Base-by-base conservation (phyloP, 2,888 invertebrate species). In the Lepidochitona cinerea region DNA sequence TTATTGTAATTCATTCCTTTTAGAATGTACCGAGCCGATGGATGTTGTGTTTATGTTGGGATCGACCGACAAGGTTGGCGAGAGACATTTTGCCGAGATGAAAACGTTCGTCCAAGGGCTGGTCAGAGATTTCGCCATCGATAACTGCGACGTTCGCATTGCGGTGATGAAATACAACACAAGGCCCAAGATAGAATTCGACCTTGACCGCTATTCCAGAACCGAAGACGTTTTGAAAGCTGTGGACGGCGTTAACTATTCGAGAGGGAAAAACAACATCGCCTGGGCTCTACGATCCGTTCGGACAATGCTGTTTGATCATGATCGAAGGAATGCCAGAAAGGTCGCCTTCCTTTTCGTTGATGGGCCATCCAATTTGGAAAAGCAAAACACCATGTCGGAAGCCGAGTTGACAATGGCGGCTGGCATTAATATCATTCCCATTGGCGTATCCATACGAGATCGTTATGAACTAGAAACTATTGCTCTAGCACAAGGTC, bases 121-220 rank as follows among this genome's bases (percentile, higher is more conserved):
- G 14, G 83, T 88, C 5, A 68, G 81, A 29, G 81, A 87, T 37
- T 82, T 89, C 83, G 82, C 86, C 59, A 74, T 84, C 2, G 85
- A 86, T 49, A 78, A 80, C 35, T 86, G 86, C 73, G 79, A 83
- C 54, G 83, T 88, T 72, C 76, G 82, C 37, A 74, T 88, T 18
- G 87, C 86, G 29, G 83, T 87, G 52, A 82, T 88, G 78, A 87
- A 88, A 74, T 89, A 87, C 83, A 89, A 87, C 72, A 88, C 88
- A 1, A 79, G 81, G 6, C 83, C 89, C 12, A 84, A 83, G 81
- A 77, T 89, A 1, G 86, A 88, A 73, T 85, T 87, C 69, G 74
- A 77, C 35, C 79, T 89, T 26, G 83, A 85, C 68, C 71, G 69
- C n/a, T 78, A 76, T 29, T 23, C 37, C 18, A 1, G 37, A 35